Conservation (phyloP, 1,140 invertebrate species). For the Gryon sp. region DNA sequence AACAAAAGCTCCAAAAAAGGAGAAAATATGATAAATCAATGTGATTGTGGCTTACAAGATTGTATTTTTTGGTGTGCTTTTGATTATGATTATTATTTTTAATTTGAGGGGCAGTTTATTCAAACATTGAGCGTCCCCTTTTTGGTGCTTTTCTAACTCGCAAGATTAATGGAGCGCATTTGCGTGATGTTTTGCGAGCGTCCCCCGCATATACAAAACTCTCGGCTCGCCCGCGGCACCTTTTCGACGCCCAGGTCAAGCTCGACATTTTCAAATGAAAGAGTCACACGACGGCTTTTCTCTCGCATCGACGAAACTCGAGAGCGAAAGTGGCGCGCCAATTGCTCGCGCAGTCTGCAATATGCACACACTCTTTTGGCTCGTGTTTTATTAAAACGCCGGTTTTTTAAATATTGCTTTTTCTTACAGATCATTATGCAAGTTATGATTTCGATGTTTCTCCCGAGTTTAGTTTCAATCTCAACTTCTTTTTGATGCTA, state of each 20-base stretch:
- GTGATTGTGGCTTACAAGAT: constrained; percentile 29
- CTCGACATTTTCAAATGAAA: constrained; percentile 57
- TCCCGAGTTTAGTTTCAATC: no score
- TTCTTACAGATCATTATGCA: constrained; percentile 18
- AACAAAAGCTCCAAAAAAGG: no score
- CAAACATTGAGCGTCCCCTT: constrained; percentile 20
- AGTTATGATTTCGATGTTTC: constrained; percentile 4
- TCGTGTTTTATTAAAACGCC: constrained; percentile 25
- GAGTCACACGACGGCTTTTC: constrained; percentile 30
- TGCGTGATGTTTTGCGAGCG: constrained; percentile 49
- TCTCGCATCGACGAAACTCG: constrained; percentile 46
- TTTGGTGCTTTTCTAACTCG: constrained; percentile 34
- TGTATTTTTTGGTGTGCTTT: constrained; percentile 12
- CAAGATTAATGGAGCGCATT: constrained; percentile 56
- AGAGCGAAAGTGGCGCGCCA: constrained; percentile 54
- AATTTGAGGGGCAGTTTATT: constrained; percentile 54
- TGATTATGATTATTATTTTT: constrained; percentile 14
- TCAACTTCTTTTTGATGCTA: no score
- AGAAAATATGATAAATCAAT: no score
- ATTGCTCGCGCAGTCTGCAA: constrained; percentile 30
- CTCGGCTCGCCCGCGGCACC: constrained; percentile 41
- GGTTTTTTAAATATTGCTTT: constrained; percentile 20
- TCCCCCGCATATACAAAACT: constrained; percentile 32
- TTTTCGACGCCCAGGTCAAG: constrained; percentile 52
- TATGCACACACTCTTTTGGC: constrained; percentile 8